Percentiles rank a stretch among this genome's conserved stretches.
These are phyloP conservation scores for Crossocerus cetratus DNA, from an alignment of 2,888 invertebrate genomes.

Conservation along the genomic window DNA sequence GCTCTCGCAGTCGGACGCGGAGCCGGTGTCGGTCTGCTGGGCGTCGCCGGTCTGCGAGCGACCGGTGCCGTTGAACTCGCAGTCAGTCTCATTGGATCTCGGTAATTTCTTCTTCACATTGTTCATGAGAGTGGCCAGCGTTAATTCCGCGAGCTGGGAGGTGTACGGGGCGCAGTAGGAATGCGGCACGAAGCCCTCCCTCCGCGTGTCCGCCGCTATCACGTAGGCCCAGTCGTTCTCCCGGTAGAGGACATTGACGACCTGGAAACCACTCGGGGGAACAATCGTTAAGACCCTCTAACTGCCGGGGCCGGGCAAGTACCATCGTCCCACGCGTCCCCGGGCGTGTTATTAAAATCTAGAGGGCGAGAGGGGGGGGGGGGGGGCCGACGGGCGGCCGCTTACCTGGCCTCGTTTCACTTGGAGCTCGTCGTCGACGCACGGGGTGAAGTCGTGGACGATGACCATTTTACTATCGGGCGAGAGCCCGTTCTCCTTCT, in stretches of 20 bases:
- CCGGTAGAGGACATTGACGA: conserved; percentile 95
- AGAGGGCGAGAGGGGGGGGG: too few species aligned
- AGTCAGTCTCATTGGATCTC: conserved; percentile 76
- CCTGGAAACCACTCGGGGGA: conserved; percentile 75
- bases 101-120: conserved; percentile 92
- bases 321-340: too few species aligned
- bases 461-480: conserved; percentile 97
- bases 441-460: conserved; percentile 95
- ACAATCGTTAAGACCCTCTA: too few species aligned
- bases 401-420: conserved; percentile 87
- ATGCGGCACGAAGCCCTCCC: conserved; percentile 96
- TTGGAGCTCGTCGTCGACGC: conserved; percentile 96
- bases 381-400: too few species aligned
- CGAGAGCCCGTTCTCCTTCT: conserved; percentile 93
- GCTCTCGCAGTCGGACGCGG: conserved; percentile 82
- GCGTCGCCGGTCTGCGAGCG: conserved; percentile 70
- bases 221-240: conserved; percentile 99
- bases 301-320: too few species aligned
- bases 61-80: conserved; percentile 65
- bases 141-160: conserved; percentile 85
- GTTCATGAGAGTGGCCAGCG: conserved; percentile 80
- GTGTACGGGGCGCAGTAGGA: conserved; percentile 94
- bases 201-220: conserved; percentile 91
- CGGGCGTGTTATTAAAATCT: too few species aligned
- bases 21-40: conserved; percentile 76